A percentile compares a stretch with the other conserved stretches of the same genome.
Evolutionary conservation across 2,113 vertebrate species (phyloP).

Genomic region (Budorcas taxicolor): DNA sequence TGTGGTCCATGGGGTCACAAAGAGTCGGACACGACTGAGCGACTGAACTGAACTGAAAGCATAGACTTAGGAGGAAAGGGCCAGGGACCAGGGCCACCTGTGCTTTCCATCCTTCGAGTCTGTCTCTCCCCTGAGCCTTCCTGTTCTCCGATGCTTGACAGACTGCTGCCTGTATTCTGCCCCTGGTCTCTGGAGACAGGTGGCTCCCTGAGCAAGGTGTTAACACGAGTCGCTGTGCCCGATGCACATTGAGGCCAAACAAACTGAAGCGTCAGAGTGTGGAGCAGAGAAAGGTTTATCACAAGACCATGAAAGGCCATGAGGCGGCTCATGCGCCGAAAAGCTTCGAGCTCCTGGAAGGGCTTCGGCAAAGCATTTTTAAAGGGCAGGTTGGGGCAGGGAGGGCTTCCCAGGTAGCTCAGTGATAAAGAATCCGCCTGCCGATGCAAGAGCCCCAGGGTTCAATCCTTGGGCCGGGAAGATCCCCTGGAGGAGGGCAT

Average conservation of each 20-base stretch:
- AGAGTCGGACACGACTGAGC: neutral
- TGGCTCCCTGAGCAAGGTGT: neutral
- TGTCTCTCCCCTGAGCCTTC: neutral
- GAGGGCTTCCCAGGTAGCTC: neutral
- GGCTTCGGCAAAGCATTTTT: neutral
- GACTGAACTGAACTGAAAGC: neutral
- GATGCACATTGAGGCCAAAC: neutral
- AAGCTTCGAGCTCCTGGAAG: neutral
- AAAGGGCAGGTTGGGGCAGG: neutral
- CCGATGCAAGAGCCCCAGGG: neutral
- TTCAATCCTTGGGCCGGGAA: neutral
- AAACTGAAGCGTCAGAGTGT: neutral
- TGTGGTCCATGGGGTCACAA: neutral
- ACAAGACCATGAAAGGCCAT: neutral
- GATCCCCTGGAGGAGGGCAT: neutral
- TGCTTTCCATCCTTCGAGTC: neutral
- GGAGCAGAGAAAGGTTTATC: neutral
- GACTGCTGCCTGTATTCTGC: neutral
- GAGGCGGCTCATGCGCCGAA: fast-evolving
- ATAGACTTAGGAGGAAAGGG: neutral
- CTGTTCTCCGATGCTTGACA: neutral
- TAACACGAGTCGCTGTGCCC: neutral
- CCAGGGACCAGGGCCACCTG: neutral
- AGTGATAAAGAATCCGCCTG: neutral
- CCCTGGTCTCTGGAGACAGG: neutral